phyloP scores from a whole-genome alignment of 2,888 invertebrate genomes.

The Euclidia mi region DNA sequence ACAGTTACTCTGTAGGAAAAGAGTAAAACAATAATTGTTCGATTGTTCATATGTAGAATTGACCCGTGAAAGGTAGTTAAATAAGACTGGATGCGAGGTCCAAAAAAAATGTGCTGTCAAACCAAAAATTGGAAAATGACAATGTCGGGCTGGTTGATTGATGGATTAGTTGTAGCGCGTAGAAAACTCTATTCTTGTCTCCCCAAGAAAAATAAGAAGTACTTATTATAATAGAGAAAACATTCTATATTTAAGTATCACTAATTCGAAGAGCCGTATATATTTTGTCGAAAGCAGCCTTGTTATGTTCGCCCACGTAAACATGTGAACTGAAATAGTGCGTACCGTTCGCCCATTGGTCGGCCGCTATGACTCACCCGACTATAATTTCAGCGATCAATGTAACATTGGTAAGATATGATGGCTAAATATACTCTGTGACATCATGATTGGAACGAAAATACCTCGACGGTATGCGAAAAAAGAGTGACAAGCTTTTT shows the following conservation, averaged over 20 bases:
- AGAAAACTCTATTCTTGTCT: too few relatives aligned
- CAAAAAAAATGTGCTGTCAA: too few relatives aligned
- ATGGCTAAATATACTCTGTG: slow-evolving; percentile 70
- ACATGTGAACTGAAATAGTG: slow-evolving; percentile 73
- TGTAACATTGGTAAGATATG: slow-evolving; percentile 73
- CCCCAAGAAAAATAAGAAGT: too few relatives aligned
- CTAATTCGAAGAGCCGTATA: slow-evolving; percentile 73
- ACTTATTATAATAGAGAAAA: slow-evolving; percentile 40
- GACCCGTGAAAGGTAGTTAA: too few relatives aligned
- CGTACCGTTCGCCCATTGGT: slow-evolving; percentile 70
- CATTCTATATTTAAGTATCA: slow-evolving; percentile 72
- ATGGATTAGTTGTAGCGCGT: too few relatives aligned
- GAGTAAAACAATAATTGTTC: too few relatives aligned
- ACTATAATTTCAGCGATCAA: slow-evolving; percentile 81
- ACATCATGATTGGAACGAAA: slow-evolving; percentile 62
- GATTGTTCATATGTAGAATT: too few relatives aligned
- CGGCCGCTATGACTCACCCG: slow-evolving; percentile 75
- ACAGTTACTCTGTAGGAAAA: too few relatives aligned
- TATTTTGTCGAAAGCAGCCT: slow-evolving; percentile 82
- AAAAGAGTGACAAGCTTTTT: slow-evolving; percentile 6
- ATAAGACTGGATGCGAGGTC: too few relatives aligned
- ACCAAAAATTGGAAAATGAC: too few relatives aligned
- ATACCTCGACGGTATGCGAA: slow-evolving; percentile 49
- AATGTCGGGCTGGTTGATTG: too few relatives aligned
- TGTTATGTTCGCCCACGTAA: slow-evolving; percentile 84